phyloP scores from a whole-genome alignment of 2,113 vertebrate genomes.

The Ictidomys tridecemlineatus region DNA sequence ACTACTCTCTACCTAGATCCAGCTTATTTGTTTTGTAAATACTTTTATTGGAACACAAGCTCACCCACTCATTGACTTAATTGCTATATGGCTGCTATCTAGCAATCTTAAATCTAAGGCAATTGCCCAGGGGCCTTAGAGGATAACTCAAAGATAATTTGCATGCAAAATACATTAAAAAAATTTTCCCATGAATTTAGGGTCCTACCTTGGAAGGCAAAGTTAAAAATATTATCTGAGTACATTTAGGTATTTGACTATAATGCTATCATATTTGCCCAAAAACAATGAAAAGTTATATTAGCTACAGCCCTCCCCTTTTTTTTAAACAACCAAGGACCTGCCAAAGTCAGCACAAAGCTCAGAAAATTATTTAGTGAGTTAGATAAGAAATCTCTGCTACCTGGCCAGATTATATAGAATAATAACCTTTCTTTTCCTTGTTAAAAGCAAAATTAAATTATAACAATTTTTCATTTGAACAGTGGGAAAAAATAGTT shows the following conservation, averaged over 20 bases:
- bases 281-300: background rate
- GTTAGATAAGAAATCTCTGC: conserved; percentile 31
- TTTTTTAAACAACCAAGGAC: background rate
- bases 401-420: background rate
- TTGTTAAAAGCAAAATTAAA: conserved; percentile 17
- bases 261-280: background rate
- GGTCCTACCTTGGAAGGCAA: background rate
- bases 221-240: background rate
- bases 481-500: background rate
- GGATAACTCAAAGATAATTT: background rate
- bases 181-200: background rate
- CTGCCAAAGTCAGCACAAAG: background rate
- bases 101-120: background rate
- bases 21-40: background rate
- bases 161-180: background rate
- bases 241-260: conserved; percentile 29
- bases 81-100: background rate
- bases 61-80: background rate
- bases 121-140: background rate
- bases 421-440: background rate
- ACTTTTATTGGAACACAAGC: background rate
- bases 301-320: background rate
- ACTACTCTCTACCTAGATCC: background rate
- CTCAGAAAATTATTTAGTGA: background rate
- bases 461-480: background rate